Evolutionary conservation across 2,888 invertebrate species (phyloP), one percentile per base, ranked within the genome.

Genomic region (Sphaeridia pumilis): DNA sequence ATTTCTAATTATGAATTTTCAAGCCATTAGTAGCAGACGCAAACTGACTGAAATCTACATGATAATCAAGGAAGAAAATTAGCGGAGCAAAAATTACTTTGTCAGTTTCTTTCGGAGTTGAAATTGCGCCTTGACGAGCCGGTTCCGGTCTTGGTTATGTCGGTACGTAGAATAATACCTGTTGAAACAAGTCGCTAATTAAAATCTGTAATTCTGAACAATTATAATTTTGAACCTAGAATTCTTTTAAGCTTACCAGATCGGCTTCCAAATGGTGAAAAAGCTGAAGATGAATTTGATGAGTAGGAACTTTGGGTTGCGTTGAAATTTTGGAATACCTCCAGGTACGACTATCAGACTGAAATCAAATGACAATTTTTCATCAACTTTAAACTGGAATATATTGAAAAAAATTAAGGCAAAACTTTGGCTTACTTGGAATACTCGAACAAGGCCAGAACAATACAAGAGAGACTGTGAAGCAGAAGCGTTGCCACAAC

Each of bases 161-260:
- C 51, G 51, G 41, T 46, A 51, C 2, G 51, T 51, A 14, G 51
- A 51, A 14, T 51, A 51, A 36, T 51, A 51, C 51, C 51, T 49
- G 42, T n/a, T n/a, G n/a, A n/a, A n/a, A n/a, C n/a, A n/a, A n/a
- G n/a, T n/a, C n/a, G n/a, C n/a, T n/a, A n/a, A n/a, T n/a, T n/a
- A n/a, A n/a, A n/a, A n/a, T n/a, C n/a, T n/a, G n/a, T n/a, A n/a
- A n/a, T n/a, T n/a, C n/a, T n/a, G n/a, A n/a, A n/a, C n/a, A n/a
- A n/a, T n/a, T n/a, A n/a, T n/a, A n/a, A n/a, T n/a, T n/a, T n/a
- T n/a, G n/a, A n/a, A n/a, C n/a, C n/a, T n/a, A n/a, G n/a, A n/a
- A n/a, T n/a, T n/a, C n/a, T n/a, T n/a, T n/a, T n/a, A n/a, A n/a
- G n/a, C 44, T 25, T 31, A 51, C 51, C 51, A 51, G 20, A 51